phyloP scores from a whole-genome alignment of 2,888 invertebrate species.

The Mesochorus sp. region DNA sequence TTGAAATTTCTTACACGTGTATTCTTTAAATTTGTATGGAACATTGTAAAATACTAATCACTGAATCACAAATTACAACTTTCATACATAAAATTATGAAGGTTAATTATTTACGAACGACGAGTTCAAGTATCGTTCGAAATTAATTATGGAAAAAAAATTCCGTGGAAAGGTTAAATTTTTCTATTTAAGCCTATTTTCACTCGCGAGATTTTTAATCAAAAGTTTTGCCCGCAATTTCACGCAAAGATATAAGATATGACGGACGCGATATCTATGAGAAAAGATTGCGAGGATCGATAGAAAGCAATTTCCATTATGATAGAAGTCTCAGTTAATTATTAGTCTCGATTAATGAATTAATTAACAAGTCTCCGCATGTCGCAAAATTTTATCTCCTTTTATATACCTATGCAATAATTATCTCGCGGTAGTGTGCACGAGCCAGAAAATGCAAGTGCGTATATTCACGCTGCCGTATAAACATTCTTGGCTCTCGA shows the following conservation, averaged over 20 bases:
- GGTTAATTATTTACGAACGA: neutral
- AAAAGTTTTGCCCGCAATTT: constrained; percentile 4
- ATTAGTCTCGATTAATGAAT: constrained; percentile 45
- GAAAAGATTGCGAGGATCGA: constrained; percentile 6
- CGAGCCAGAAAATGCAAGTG: constrained; percentile 11
- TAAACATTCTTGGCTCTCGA: constrained; percentile 30
- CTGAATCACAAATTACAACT: too few relatives aligned
- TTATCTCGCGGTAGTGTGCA: constrained; percentile 36
- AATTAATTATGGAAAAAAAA: neutral
- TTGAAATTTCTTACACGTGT: neutral
- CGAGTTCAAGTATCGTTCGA: neutral
- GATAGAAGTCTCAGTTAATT: constrained; percentile 20
- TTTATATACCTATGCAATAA: constrained; percentile 32
- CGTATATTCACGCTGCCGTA: neutral
- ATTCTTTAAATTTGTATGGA: neutral
- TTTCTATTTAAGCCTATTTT: neutral
- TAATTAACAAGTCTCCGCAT: constrained; percentile 44
- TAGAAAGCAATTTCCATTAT: constrained; percentile 46
- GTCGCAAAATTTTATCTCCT: constrained; percentile 31
- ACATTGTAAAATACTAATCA: neutral
- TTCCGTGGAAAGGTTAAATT: neutral
- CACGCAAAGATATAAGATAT: neutral
- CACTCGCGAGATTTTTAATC: neutral
- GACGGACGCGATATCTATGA: too few relatives aligned
- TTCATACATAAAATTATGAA: neutral